Percentiles rank a stretch among this genome's conserved stretches.
These are phyloP conservation scores for Oryzias melastigma DNA, from an alignment of 2,113 vertebrate species.

Conservation along the genomic window DNA sequence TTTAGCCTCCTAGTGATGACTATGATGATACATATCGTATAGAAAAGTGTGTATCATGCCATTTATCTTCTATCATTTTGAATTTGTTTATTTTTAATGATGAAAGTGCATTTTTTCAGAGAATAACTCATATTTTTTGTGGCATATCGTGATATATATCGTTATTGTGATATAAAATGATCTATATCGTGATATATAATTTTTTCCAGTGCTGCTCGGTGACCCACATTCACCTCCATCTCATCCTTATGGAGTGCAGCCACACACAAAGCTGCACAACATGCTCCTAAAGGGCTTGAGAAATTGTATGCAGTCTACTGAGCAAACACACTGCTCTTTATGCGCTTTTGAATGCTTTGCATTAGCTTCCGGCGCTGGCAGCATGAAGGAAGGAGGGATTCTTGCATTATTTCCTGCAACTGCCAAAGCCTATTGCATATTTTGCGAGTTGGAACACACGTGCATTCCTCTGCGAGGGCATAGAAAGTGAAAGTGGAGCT, in stretches of 20 bases:
- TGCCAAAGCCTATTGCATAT: neutral
- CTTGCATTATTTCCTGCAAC: neutral
- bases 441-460: neutral
- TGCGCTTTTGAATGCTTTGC: constrained; percentile 2
- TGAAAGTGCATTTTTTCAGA: no score
- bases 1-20: no score
- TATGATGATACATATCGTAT: no score
- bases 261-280: neutral
- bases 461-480: neutral
- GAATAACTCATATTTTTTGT: constrained; percentile 11
- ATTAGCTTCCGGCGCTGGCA: constrained; percentile 14
- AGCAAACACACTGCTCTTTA: constrained; percentile 5
- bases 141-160: no score
- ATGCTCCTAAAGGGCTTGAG: neutral
- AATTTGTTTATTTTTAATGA: no score
- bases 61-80: no score
- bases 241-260: neutral
- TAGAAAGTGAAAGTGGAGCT: neutral
- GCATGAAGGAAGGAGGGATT: neutral
- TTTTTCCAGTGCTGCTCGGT: neutral
- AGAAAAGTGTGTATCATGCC: no score
- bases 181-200: no score
- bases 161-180: no score
- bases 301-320: constrained; percentile 7
- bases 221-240: constrained; percentile 44